Base-by-base conservation (phyloP, 2,888 invertebrate genomes). In the Sphecodes monilicornis region DNA sequence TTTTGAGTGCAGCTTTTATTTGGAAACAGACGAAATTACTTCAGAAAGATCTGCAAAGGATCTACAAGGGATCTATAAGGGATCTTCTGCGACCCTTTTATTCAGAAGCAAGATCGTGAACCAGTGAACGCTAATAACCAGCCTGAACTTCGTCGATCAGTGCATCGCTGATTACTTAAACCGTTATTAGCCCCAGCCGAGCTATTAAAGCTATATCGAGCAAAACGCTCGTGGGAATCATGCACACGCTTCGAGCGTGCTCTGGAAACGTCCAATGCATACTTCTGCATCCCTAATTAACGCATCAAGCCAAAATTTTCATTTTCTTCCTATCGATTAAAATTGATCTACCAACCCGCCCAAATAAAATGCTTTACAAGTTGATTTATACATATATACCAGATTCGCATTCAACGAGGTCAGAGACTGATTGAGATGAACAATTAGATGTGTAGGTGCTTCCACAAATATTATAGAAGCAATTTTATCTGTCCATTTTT, bases 121-220 rank as follows among this genome's bases (percentile, higher is more conserved):
- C 8, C 18, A 66, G 22, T 32, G 18, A 11, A 66, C 32, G 22
- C 36, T 32, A 66, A 32, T 36, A 22, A 66, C 66, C 66, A 36
- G 18, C 36, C 66, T 66, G 32, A 66, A 36, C 36, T 66, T 74
- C 32, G 69, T 11, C 60, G 74, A 50, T 41, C 69, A 74, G 54
- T 26, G 46, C 60, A 43, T 60, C 72, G 71, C 71, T 82, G 78
- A 82, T 82, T 82, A 85, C 82, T 82, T 73, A 80, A 86, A 80
- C 72, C 54, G 75, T 78, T 82, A 85, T 85, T 75, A 77, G 76
- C 85, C 86, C 85, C 86, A 74, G 46, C 68, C 72, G 77, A 57
- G 66, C 66, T 69, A 78, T 75, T 54, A 36, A 66, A 66, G 10
- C 32, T 66, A 54, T 54, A 46, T 50, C 50, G 22, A 32, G 32